Base-by-base conservation (phyloP, 2,888 invertebrate species). In the Callimorpha dominula region DNA sequence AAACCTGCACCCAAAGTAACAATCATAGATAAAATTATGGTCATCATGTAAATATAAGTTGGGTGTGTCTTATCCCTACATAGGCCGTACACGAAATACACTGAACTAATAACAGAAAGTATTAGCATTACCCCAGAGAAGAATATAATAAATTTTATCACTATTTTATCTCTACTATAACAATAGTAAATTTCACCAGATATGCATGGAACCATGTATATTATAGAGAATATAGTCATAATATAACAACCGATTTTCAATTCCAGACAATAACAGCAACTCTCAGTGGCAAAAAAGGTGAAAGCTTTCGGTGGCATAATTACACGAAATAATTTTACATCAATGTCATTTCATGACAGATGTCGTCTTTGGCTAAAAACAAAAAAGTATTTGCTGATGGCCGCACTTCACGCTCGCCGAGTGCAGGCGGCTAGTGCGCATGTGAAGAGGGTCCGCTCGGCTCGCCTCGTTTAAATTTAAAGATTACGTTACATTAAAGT, bases 211-310 rank as follows among this genome's bases (percentile, higher is more conserved):
- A 68, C 68, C 60, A 68, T 60, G 68, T 31, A 46, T 31, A 49
- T 60, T 49, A 88, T 86, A 86, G 87, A 81, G 73, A 78, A 73
- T 86, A 90, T 90, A 89, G 88, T 90, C 90, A 91, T 86, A 78
- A 74, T 71, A 68, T 70, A 77, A 73, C 72, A 77, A 68, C 68
- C 75, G 68, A 62, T 17, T 50, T 69, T 69, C 40, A 69, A 40
- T n/a, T 69, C 62, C 0, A 50, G 69, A 63, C 76, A 69, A 14
- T 40, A 69, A 69, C 69, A 69, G 20, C 69, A 69, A 50, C 50
- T 69, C n/a, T 31, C 40, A 50, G 60, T 14, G 40, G 40, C 31
- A 42, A 69, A 60, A 49, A 0, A 49, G 6, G 46, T 43, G 20
- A 12, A 60, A 46, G 31, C 31, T 49, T 68, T 68, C 20, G 60